Conservation (phyloP, 2,113 vertebrate genomes). For the Chloropsis cyanopogon region DNA sequence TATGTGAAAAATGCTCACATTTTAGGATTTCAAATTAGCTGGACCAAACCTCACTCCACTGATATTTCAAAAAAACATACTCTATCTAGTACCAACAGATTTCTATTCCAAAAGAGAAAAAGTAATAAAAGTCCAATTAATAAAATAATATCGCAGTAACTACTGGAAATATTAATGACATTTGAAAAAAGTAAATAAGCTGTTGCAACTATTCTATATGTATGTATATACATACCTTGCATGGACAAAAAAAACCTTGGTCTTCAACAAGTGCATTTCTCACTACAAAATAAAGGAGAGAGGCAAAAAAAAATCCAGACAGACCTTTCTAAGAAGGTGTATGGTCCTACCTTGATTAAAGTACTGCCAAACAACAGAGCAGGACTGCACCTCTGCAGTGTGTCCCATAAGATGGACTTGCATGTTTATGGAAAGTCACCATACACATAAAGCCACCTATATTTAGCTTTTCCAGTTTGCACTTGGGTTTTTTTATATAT, state of each 20-base stretch:
- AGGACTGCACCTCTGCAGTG: not conserved
- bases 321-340: not conserved
- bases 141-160: not conserved
- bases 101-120: not conserved
- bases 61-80: not conserved
- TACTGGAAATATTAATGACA: not conserved
- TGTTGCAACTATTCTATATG: not conserved
- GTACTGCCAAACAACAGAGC: not conserved
- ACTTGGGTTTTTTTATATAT: not conserved
- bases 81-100: not conserved
- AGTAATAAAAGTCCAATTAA: not conserved
- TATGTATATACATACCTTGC: not conserved
- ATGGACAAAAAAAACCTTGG: not conserved
- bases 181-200: not conserved
- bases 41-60: not conserved
- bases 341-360: not conserved
- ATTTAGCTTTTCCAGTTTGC: not conserved
- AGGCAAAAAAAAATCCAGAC: not conserved
- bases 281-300: not conserved
- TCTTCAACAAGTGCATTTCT: not conserved
- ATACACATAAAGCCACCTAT: not conserved
- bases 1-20: not conserved
- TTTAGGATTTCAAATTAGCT: not conserved
- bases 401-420: rapidly evolving
- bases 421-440: not conserved